Conservation (phyloP, 2,888 invertebrate species). For the Yponomeuta evonymella region DNA sequence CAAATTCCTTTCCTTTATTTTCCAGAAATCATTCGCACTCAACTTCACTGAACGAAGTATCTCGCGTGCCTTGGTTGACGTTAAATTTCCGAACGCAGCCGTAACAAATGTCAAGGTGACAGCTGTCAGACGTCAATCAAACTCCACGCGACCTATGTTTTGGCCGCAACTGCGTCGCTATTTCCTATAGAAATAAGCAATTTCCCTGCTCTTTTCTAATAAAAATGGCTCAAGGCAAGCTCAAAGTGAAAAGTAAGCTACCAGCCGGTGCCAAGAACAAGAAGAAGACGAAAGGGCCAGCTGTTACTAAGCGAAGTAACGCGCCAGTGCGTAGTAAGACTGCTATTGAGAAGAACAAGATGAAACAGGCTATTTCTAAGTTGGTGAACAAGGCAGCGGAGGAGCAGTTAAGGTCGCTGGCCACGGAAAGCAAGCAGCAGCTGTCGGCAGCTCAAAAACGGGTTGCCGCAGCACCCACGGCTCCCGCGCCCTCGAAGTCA, state of each 20-base stretch:
- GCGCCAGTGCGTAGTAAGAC: conserved; percentile 81
- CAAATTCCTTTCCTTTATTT: conserved; percentile 1
- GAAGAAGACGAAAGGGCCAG: conserved; percentile 71
- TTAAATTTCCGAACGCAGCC: conserved; percentile 8
- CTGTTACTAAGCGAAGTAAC: conserved; percentile 77
- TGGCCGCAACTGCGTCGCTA: background rate
- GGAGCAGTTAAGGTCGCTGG: conserved; percentile 78
- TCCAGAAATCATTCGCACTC: background rate
- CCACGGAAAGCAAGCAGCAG: conserved; percentile 64
- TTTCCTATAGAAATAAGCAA: background rate
- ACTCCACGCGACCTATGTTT: conserved; percentile 1
- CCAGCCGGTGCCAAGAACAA: conserved; percentile 74
- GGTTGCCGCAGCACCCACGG: conserved; percentile 59
- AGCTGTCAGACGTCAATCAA: conserved; percentile 5
- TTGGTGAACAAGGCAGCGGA: conserved; percentile 83
- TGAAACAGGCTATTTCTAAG: conserved; percentile 80
- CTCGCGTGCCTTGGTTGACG: background rate
- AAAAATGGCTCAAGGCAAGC: conserved; percentile 81
- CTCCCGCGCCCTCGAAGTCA: conserved; percentile 52
- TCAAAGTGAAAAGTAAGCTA: conserved; percentile 79
- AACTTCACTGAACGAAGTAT: background rate
- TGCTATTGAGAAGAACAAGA: conserved; percentile 75
- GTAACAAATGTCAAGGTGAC: background rate
- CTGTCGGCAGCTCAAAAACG: conserved; percentile 68
- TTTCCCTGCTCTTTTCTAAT: background rate